Conservation (phyloP, 2,797 vertebrate species). For the Babyrousa celebensis region DNA sequence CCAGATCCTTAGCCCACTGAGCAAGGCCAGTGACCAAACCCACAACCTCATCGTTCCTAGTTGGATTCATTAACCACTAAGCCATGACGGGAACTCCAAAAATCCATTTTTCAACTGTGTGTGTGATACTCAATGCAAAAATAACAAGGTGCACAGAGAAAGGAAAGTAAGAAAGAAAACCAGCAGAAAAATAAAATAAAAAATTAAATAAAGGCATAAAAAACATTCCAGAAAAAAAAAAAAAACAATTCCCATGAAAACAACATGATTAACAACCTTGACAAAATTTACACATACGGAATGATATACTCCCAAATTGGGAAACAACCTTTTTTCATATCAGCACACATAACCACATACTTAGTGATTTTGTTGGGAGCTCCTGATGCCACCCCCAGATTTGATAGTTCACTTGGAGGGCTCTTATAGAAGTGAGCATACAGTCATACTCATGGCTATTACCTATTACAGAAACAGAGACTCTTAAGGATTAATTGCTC, state of each 20-base stretch:
- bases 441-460: background rate
- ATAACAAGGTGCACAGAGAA: background rate
- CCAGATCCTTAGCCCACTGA: too few relatives aligned
- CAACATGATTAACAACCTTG: background rate
- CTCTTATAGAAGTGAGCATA: background rate
- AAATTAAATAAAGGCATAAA: background rate
- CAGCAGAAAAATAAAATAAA: background rate
- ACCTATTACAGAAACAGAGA: background rate
- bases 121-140: background rate
- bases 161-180: background rate
- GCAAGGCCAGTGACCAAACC: too few relatives aligned
- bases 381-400: accelerated
- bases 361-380: background rate
- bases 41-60: too few relatives aligned
- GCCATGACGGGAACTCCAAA: too few relatives aligned
- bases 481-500: background rate
- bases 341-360: background rate
- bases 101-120: background rate
- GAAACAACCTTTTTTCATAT: background rate
- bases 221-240: background rate
- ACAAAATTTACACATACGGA: background rate
- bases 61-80: too few relatives aligned
- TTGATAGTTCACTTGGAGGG: background rate
- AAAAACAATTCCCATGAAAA: background rate
- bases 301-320: background rate